Base-by-base conservation (phyloP, 1,140 invertebrate species). In the Drosophila saltans region DNA sequence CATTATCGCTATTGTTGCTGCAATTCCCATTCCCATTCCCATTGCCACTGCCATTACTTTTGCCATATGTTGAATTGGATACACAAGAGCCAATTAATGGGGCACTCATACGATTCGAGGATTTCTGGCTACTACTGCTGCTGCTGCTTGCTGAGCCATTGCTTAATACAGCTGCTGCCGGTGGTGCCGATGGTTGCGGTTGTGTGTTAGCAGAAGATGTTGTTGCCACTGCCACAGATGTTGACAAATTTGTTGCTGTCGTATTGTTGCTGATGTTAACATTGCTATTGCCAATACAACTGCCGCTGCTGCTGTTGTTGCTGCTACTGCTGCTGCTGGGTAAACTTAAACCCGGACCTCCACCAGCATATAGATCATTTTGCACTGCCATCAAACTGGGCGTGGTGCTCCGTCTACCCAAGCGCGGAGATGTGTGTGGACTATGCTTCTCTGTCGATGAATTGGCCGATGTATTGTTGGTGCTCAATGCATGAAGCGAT, bases 401-500 rank as follows among this genome's bases (percentile, higher is more conserved):
- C 70, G 91, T 92, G 39, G 78, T 91, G 74, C 91, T 91, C 40
- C 91, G 90, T 9, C 92, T 63, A 24, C 89, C 72, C 63, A 92
- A 62, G 7, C 91, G 81, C 2, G 92, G 92, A 11, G 92, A 92
- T 0, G 92, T 90, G 40, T 92, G 92, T 55, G 92, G 92, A 80
- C 92, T 92, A 30, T 92, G 92, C 80, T 92, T 92, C 69, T 92
- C 92, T 30, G 75, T 43, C 9, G 91, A 72, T 4, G 45, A 52
- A 26, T 52, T 52, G 7, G 81, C 39, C 60, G 78, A 74, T 2
- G 90, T 65, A 33, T 90, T 83, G 43, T 90, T 83, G 57, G 84
- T 89, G 78, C 93, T 93, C 2, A 94, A 81, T 1, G 93, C 93
- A 70, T 94, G 94, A 64, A 94, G 93, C 21, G 93, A 94, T 8